Percentiles rank a stretch among this genome's conserved stretches.
Evolutionary conservation across 2,797 vertebrate genomes (phyloP).

Genomic region (Clarias fuscus): DNA sequence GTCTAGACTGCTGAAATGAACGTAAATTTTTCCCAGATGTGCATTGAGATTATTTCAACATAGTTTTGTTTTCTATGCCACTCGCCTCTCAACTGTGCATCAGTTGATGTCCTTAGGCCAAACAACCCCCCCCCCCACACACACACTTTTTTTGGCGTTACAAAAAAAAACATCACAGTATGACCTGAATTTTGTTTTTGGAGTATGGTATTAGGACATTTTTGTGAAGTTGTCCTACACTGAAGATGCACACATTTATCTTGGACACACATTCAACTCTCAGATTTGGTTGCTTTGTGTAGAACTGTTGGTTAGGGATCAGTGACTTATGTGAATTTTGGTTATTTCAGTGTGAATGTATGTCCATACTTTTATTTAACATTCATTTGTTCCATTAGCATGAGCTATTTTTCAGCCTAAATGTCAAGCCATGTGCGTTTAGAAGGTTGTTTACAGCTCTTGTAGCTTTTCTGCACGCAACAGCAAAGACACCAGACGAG

Average conservation of each 20-base stretch:
- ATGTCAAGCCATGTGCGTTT: constrained; percentile 8
- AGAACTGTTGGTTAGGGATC: constrained; percentile 32
- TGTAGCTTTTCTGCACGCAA: background rate
- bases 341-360: constrained; percentile 50
- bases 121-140: background rate
- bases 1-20: constrained; percentile 52
- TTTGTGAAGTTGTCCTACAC: constrained; percentile 32
- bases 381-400: constrained; percentile 31
- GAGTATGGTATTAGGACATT: constrained; percentile 21
- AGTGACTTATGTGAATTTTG: constrained; percentile 45
- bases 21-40: constrained; percentile 24
- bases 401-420: constrained; percentile 17
- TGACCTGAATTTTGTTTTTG: constrained; percentile 6
- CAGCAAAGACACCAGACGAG: background rate
- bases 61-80: constrained; percentile 30
- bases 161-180: background rate
- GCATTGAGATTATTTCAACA: constrained; percentile 36
- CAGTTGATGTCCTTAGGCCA: constrained; percentile 22
- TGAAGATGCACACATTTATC: constrained; percentile 35
- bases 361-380: constrained; percentile 46
- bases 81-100: constrained; percentile 11
- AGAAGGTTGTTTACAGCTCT: constrained; percentile 22
- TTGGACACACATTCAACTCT: constrained; percentile 23
- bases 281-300: constrained; percentile 40
- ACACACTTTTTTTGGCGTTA: background rate